These are phyloP conservation scores for Lagopus muta DNA, from an alignment of 2,113 vertebrate genomes.

Conservation along the genomic window DNA sequence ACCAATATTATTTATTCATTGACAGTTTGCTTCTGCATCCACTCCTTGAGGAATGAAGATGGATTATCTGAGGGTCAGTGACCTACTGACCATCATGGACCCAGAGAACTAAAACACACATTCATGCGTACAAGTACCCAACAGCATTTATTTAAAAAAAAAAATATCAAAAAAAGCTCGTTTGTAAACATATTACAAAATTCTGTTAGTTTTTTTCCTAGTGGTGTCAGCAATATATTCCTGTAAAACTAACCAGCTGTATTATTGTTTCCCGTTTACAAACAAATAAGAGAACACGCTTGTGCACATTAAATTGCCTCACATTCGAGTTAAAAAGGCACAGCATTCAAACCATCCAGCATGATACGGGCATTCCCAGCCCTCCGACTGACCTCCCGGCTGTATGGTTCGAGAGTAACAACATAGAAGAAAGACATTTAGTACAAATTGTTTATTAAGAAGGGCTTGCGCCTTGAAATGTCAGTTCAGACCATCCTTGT, in stretches of 20 bases:
- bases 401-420: neutral
- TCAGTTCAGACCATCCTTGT: neutral
- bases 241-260: conserved; percentile 37
- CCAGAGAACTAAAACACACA: neutral
- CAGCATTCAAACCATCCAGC: neutral
- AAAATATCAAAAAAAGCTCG: neutral
- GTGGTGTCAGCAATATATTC: conserved; percentile 55
- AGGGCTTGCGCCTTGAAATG: neutral
- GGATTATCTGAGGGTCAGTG: neutral
- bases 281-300: neutral
- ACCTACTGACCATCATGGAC: neutral
- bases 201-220: conserved; percentile 60
- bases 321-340: neutral
- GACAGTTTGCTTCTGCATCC: conserved; percentile 4
- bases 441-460: neutral
- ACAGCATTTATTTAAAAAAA: conserved; percentile 28
- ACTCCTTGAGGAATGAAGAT: conserved; percentile 20
- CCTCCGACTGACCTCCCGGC: neutral
- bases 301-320: neutral
- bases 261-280: neutral
- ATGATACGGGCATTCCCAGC: neutral
- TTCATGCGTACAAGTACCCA: conserved; percentile 38
- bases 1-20: conserved; percentile 3
- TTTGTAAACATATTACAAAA: conserved; percentile 71
- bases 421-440: neutral